Conservation (phyloP, 2,797 vertebrate genomes). For the Lithobates sylvaticus region DNA sequence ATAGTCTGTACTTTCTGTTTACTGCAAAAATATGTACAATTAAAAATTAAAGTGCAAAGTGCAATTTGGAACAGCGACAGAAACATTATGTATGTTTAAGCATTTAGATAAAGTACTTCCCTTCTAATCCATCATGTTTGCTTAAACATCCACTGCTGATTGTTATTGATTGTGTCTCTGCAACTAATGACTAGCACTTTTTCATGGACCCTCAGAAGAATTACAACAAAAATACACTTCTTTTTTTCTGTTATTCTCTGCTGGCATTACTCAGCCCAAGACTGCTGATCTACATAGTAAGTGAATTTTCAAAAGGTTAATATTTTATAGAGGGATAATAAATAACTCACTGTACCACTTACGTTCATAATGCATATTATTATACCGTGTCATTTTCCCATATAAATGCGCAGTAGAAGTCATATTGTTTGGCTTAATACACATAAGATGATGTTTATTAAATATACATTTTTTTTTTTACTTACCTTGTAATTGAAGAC, state of each 20-base stretch:
- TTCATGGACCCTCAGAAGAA: not conserved
- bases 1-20: not conserved
- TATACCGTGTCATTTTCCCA: not conserved
- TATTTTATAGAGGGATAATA: not conserved
- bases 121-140: constrained; percentile 2
- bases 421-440: too few species aligned
- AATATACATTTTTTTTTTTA: too few species aligned
- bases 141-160: not conserved
- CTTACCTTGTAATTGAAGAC: too few species aligned
- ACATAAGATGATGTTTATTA: not conserved
- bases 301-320: not conserved
- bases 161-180: constrained; percentile 5
- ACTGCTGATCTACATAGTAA: not conserved
- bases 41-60: constrained; percentile 8
- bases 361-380: not conserved
- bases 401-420: not conserved
- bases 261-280: not conserved
- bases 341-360: not conserved
- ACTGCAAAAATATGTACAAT: constrained; percentile 8
- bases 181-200: constrained; percentile 1
- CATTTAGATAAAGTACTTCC: constrained; percentile 11
- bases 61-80: not conserved
- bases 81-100: constrained; percentile 6
- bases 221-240: not conserved
- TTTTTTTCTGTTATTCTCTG: not conserved